These are phyloP conservation scores for Craniophora ligustri DNA, from an alignment of 2,888 invertebrate species.

Conservation along the genomic window DNA sequence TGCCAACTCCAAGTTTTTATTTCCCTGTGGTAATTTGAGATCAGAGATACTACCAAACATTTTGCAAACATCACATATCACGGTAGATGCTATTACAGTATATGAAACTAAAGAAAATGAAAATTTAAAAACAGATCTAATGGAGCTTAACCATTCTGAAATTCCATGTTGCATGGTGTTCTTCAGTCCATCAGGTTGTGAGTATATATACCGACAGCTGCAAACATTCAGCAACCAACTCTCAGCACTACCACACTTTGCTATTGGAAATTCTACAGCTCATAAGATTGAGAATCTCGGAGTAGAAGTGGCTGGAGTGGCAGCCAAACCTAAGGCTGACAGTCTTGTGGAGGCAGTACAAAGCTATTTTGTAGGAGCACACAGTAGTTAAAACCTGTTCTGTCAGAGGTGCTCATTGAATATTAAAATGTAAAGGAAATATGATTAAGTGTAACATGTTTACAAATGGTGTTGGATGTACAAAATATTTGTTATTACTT, in stretches of 20 bases:
- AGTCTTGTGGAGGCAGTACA: constrained; percentile 71
- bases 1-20: constrained; percentile 69
- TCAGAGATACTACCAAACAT: constrained; percentile 73
- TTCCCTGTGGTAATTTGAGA: constrained; percentile 80
- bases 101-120: constrained; percentile 82
- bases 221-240: constrained; percentile 79
- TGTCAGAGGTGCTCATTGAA: neutral
- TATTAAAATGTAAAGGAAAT: neutral
- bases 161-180: constrained; percentile 77
- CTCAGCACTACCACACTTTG: constrained; percentile 76
- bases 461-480: constrained; percentile 54
- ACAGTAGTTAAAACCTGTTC: constrained; percentile 49
- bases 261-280: constrained; percentile 83
- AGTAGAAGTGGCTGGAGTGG: constrained; percentile 80
- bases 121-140: constrained; percentile 68
- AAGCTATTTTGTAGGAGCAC: constrained; percentile 66
- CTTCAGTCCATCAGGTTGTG: constrained; percentile 83
- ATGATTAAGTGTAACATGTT: constrained; percentile 21
- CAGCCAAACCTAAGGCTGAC: constrained; percentile 70
- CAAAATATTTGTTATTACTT: constrained; percentile 29
- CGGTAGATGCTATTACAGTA: constrained; percentile 73
- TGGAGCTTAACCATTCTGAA: constrained; percentile 64
- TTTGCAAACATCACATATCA: constrained; percentile 62
- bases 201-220: constrained; percentile 78
- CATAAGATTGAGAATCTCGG: constrained; percentile 82